Percentiles rank a stretch among this genome's conserved stretches.
Conservation (phyloP, 92 coral and sea anemone genomes). For the Bergia sp. region DNA sequence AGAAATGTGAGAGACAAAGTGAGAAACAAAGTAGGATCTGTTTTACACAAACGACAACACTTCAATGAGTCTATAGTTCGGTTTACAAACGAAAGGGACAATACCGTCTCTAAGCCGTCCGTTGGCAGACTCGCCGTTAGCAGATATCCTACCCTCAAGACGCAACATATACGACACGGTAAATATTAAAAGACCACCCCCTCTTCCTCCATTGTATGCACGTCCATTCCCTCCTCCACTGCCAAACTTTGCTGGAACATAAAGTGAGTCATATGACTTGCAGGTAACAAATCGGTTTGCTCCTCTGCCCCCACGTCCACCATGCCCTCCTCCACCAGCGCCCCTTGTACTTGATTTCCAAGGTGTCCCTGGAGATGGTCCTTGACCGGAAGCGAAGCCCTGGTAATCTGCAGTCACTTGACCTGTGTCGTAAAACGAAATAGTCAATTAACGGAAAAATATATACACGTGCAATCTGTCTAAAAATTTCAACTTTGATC, state of each 20-base stretch:
- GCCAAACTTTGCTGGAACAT: slow-evolving; percentile 57
- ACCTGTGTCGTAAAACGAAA: slow-evolving; percentile 10
- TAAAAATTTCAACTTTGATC: too few relatives aligned
- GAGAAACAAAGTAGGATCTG: too few relatives aligned
- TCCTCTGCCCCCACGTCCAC: slow-evolving; percentile 74
- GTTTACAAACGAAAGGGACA: too few relatives aligned
- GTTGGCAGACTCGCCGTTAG: slow-evolving; percentile 55
- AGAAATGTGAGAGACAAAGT: too few relatives aligned
- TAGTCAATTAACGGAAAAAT: too few relatives aligned
- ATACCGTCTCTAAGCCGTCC: slow-evolving; percentile 22
- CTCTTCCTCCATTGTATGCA: slow-evolving; percentile 55
- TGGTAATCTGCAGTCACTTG: slow-evolving; percentile 52
- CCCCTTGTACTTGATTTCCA: slow-evolving; percentile 42
- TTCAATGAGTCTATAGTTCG: too few relatives aligned
- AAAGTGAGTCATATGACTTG: slow-evolving; percentile 63
- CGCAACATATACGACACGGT: slow-evolving; percentile 64
- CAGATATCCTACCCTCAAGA: slow-evolving; percentile 67
- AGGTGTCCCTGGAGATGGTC: slow-evolving; percentile 56
- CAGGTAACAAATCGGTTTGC: slow-evolving; percentile 52
- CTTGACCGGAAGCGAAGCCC: slow-evolving; percentile 45
- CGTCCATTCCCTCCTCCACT: slow-evolving; percentile 60
- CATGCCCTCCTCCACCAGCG: slow-evolving; percentile 72
- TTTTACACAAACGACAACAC: too few relatives aligned
- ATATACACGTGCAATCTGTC: too few relatives aligned
- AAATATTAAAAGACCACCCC: slow-evolving; percentile 65